Evolutionary conservation across 2,113 vertebrate species (phyloP), one percentile per base, ranked within the genome.

Genomic region (Diglossa brunneiventris): DNA sequence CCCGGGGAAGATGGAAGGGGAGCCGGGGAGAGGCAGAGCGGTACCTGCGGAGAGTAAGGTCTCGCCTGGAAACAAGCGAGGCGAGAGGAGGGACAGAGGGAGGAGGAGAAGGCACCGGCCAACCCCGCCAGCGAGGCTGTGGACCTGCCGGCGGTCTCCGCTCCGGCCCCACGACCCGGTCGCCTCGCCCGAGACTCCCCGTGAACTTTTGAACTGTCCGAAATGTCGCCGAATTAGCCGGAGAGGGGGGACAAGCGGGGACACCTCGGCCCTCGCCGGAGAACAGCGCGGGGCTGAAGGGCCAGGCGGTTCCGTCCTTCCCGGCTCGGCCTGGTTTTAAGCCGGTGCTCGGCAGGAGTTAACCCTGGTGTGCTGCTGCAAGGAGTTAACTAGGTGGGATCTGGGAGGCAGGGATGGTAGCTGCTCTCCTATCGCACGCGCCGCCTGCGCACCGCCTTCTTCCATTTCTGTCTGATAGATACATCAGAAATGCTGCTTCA

Each of bases 381-480:
- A 96, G 79, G 88, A 69, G 95, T 97, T 94, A 95, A 94, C 86
- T 47, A 93, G 94, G 88, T 93, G 92, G 92, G 91, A 93, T 59
- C 86, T 83, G 6, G 80, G 87, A 95, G 91, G 74, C 76, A 64
- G 89, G 85, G 91, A 52, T 87, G 73, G 64, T 23, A 87, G 94
- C 91, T 62, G 86, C 79, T 88, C 76, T 92, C 94, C 92, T 86
- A 83, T 92, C 56, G n/a, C 76, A 66, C 23, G 52, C 90, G 23
- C 80, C 24, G 83, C 76, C 94, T 37, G 56, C 33, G 27, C 28
- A 17, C 80, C 46, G 80, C 83, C 89, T 94, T 83, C 95, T 97
- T 74, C 90, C 96, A 77, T 92, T 83, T 92, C 79, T 88, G 79
- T 21, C 85, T 62, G 67, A 82, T 41, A 52, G 59, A 77, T 42